Evolutionary conservation across 2,888 invertebrate species (phyloP).

Genomic region (Mystacides longicornis): DNA sequence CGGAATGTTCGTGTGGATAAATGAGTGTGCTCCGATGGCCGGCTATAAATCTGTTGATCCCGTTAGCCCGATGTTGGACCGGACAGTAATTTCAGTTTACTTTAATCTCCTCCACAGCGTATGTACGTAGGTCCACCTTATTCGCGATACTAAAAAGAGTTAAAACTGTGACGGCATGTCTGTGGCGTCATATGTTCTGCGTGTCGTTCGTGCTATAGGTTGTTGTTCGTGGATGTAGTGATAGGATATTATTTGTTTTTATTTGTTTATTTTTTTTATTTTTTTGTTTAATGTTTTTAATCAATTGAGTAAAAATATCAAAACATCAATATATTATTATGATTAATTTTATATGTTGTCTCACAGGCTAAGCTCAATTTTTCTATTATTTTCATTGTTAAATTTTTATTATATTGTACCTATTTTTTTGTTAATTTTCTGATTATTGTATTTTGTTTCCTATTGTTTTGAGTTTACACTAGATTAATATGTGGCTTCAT

Average conservation of each 20-base stretch:
- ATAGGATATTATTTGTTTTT: constrained; percentile 20
- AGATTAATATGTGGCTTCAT: constrained; percentile 25
- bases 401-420: background rate
- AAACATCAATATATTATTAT: too few species aligned
- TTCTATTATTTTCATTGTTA: constrained; percentile 18
- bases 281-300: constrained; percentile 12
- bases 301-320: too few species aligned
- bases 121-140: background rate
- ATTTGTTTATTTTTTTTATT: constrained; percentile 24
- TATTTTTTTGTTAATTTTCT: background rate
- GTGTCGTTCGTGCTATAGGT: constrained; percentile 52
- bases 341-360: constrained; percentile 24
- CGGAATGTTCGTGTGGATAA: constrained; percentile 8
- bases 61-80: constrained; percentile 4
- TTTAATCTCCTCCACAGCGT: background rate
- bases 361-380: constrained; percentile 27
- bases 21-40: constrained; percentile 11
- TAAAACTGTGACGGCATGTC: constrained; percentile 20
- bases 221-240: constrained; percentile 29
- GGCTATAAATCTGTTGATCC: constrained; percentile 11
- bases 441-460: constrained; percentile 6
- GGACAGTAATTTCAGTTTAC: background rate
- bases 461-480: constrained; percentile 22
- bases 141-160: constrained; percentile 5
- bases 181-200: constrained; percentile 22